Evolutionary conservation across 2,113 vertebrate species (phyloP), one percentile per base, ranked within the genome.

Genomic region (Amphiprion ocellaris): DNA sequence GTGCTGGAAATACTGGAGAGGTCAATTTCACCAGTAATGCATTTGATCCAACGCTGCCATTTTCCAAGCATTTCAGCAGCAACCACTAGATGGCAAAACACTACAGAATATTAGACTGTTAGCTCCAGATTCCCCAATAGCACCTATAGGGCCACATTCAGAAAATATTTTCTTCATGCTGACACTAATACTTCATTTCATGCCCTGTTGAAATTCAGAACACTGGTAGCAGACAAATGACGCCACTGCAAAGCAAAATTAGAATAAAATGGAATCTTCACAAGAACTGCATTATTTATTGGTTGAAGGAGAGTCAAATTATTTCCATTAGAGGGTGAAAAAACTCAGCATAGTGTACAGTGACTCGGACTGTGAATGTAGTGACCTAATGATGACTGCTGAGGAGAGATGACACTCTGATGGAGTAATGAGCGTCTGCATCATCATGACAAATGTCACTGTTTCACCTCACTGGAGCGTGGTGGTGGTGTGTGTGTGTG

Each of bases 41-140:
- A 41, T 10, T 10, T 41, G 39, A 11, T 11, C 12, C 9, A 41
- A 44, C 41, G 15, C 19, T 19, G 52, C 21, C 12, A 21, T 54
- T 23, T 23, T 23, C 21, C 5, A 5, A 2, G 6, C 14, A 59
- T 52, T 16, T 62, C 4, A 52, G 3, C 8, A 26, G 11, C 5
- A 3, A 33, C 37, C 76, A 70, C 67, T 37, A 70, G 76, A 64
- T 70, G 55, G 59, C 76, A 64, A 37, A 47, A n/a, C 47, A 15
- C 11, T 7, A 33, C 66, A 56, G 14, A 19, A 12, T 8, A 65
- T 55, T 4, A 58, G 1, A 47, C 1, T 28, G 23, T 26, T 41
- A 16, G 41, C 12, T 9, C 14, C 2, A 4, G 23, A 26, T 0
- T 64, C 41, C 46, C n/a, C 41, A 26, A 1, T 4, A 16, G 2